Base-by-base conservation (phyloP, 2,113 vertebrate species). In the Heterochromis multidens region DNA sequence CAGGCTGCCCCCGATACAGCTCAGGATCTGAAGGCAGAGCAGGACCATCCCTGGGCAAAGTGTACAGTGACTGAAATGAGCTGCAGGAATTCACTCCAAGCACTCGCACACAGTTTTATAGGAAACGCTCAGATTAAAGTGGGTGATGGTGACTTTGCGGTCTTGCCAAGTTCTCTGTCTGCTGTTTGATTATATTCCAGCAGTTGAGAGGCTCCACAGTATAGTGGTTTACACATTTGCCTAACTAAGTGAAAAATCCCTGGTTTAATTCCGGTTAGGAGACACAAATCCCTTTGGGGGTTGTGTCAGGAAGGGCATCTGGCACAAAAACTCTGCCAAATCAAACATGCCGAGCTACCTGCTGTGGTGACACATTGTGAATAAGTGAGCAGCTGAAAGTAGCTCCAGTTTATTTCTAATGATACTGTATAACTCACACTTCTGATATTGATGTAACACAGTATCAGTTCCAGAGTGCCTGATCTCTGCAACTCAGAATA, bases 41-140 rank as follows among this genome's bases (percentile, higher is more conserved):
- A 31, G 57, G 78, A 80, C 90, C 85, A 91, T 93, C 25, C 84
- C 87, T 88, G 91, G 91, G 37, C 83, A 90, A 78, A 89, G 84
- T 43, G 84, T 59, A n/a, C 29, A 9, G 70, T 16, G 70, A 67
- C 83, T 67, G 46, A 85, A 78, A 81, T n/a, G 33, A 84, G 29
- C 13, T 3, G 7, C 21, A 82, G 46, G 77, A 70, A 58, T 61
- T 61, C 58, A 52, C 35, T 79, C 43, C 19, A 74, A 52, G 35
- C 59, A 29, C n/a, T 57, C 80, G 78, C 63, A 56, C 43, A 14
- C 29, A 63, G 77, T 59, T 25, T 37, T 67, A 29, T 17, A n/a
- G 25, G 25, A 65, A 61, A 77, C 49, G 52, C 6, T 13, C 17
- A 5, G 25, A 3, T 78, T 49, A 12, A 76, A 81, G 43, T 67